These are phyloP conservation scores for Zaprionus ornatus DNA, from an alignment of 1,140 invertebrate species.

Conservation along the genomic window DNA sequence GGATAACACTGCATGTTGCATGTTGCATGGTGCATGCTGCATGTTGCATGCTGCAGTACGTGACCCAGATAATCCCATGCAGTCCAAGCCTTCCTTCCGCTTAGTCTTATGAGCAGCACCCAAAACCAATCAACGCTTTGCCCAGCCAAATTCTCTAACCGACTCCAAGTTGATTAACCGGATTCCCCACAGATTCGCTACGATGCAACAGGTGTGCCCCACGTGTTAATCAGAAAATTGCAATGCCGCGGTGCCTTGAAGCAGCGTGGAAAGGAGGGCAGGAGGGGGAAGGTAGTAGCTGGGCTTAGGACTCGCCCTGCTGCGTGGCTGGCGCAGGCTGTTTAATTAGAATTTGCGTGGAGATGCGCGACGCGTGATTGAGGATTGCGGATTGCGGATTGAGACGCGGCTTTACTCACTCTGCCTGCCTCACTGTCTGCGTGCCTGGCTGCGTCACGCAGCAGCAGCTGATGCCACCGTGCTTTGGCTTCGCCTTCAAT, in stretches of 20 bases:
- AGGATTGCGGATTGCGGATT: slow-evolving; percentile 47
- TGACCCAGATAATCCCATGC: neutral
- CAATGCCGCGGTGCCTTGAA: neutral
- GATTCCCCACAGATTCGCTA: neutral
- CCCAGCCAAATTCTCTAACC: neutral
- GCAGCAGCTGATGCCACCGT: neutral
- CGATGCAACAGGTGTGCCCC: slow-evolving; percentile 5
- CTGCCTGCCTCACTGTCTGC: neutral
- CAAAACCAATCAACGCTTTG: neutral
- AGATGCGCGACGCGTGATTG: slow-evolving; percentile 67
- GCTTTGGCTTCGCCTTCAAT: slow-evolving; percentile 23
- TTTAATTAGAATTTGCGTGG: slow-evolving; percentile 72
- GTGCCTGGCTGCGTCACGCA: neutral
- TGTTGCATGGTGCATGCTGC: neutral
- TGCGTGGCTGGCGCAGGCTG: slow-evolving; percentile 23
- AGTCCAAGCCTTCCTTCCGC: neutral
- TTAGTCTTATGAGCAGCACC: neutral
- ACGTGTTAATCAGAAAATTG: slow-evolving; percentile 14
- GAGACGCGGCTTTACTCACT: slow-evolving; percentile 48
- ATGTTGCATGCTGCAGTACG: neutral
- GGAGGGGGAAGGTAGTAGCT: neutral
- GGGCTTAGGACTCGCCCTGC: neutral
- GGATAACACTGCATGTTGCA: slow-evolving; percentile 13
- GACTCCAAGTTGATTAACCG: neutral
- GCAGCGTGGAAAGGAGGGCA: neutral